Evolutionary conservation across 2,113 vertebrate species (phyloP).

Genomic region (Halichoeres trimaculatus): DNA sequence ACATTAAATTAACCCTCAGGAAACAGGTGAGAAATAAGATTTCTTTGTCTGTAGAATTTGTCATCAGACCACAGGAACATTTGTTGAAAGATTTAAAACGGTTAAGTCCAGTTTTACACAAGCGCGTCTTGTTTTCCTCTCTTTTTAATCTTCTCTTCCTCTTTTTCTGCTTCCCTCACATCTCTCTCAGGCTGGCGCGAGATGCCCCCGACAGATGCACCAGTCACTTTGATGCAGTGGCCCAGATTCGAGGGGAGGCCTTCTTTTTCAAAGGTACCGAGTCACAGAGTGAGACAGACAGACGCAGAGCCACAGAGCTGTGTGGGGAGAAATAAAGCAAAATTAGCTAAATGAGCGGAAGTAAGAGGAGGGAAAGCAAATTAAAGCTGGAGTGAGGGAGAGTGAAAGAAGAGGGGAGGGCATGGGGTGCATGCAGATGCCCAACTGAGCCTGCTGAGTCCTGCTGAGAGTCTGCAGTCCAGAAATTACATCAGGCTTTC

Average conservation of each 20-base stretch:
- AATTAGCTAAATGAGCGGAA: conserved; percentile 41
- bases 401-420: not conserved
- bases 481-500: conserved; percentile 65
- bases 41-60: not conserved
- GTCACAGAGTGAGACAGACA: conserved; percentile 37
- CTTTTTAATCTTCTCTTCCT: conserved; percentile 10
- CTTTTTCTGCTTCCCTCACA: conserved; percentile 24
- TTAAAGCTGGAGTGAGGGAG: conserved; percentile 8
- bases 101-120: conserved; percentile 38
- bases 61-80: not conserved
- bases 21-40: not conserved
- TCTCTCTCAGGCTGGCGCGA: conserved; percentile 80
- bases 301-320: conserved; percentile 29
- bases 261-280: conserved; percentile 98
- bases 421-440: not conserved
- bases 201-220: conserved; percentile 91
- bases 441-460: conserved; percentile 29
- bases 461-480: conserved; percentile 48
- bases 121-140: conserved; percentile 2
- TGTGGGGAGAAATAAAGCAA: conserved; percentile 17
- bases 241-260: conserved; percentile 95
- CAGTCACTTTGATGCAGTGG: conserved; percentile 92
- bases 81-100: conserved; percentile 4
- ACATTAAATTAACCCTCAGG: not conserved
- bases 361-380: conserved; percentile 29